Conservation (phyloP, 2,888 invertebrate genomes). For the Napeogenes inachia region DNA sequence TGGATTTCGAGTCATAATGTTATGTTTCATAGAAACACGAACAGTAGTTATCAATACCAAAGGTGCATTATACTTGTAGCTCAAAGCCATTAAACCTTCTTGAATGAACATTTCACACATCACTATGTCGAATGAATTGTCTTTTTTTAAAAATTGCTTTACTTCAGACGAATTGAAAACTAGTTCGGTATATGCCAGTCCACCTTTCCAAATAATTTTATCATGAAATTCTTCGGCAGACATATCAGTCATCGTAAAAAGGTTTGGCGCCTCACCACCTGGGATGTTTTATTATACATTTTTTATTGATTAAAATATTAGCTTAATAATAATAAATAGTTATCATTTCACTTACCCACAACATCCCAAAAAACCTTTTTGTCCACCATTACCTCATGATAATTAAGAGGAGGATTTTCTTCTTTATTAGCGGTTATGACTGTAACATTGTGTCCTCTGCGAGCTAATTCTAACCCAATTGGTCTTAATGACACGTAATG, state of each 20-base stretch:
- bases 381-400: constrained; percentile 56
- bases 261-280: constrained; percentile 59
- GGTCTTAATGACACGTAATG: constrained; percentile 67
- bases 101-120: constrained; percentile 68
- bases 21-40: constrained; percentile 64
- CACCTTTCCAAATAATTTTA: constrained; percentile 32
- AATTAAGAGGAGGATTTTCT: constrained; percentile 52
- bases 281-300: constrained; percentile 27
- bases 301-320: too few species aligned
- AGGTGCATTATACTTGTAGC: constrained; percentile 64
- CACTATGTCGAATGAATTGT: constrained; percentile 62
- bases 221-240: constrained; percentile 58
- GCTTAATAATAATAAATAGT: not conserved
- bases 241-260: constrained; percentile 57
- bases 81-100: constrained; percentile 60
- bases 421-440: constrained; percentile 62
- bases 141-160: constrained; percentile 45
- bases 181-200: constrained; percentile 53
- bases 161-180: constrained; percentile 51
- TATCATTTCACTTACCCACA: constrained; percentile 43
- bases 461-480: constrained; percentile 67
- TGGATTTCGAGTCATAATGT: constrained; percentile 55
- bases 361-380: constrained; percentile 61
- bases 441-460: constrained; percentile 74
- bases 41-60: constrained; percentile 57